These are phyloP conservation scores for Chauna torquata DNA, from an alignment of 2,113 vertebrate genomes.

Conservation along the genomic window DNA sequence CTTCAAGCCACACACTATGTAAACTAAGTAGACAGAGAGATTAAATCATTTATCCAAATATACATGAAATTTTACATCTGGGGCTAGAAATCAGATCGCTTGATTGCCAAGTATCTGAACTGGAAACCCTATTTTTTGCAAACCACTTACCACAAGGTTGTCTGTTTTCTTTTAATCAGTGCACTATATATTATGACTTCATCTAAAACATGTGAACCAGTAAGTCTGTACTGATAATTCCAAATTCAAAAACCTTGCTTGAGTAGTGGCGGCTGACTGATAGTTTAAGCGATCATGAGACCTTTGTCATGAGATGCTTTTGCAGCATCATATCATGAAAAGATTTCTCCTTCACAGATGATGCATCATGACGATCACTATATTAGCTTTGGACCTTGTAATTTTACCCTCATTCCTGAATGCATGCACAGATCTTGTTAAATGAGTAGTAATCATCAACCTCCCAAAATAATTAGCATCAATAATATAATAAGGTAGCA, in stretches of 20 bases:
- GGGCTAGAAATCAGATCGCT: background rate
- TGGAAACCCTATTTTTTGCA: background rate
- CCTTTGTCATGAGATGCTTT: background rate
- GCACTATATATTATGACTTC: background rate
- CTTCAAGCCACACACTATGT: background rate
- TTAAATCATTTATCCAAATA: background rate
- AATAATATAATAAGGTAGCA: background rate
- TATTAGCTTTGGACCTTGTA: background rate
- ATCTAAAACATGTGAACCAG: background rate
- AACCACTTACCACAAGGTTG: background rate
- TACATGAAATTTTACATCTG: background rate
- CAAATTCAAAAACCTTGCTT: background rate
- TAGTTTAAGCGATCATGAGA: background rate
- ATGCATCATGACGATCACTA: background rate
- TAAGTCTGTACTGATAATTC: background rate
- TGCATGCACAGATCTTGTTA: background rate
- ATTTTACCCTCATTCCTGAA: background rate
- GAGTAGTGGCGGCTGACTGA: background rate
- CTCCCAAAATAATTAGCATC: background rate
- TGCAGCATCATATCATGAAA: background rate
- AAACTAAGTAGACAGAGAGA: background rate
- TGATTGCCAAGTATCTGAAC: background rate
- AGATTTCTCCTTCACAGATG: background rate
- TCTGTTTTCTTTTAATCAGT: background rate
- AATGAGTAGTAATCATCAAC: background rate